Evolutionary conservation across 2,797 vertebrate species (phyloP).

Genomic region (Florisuga fusca): DNA sequence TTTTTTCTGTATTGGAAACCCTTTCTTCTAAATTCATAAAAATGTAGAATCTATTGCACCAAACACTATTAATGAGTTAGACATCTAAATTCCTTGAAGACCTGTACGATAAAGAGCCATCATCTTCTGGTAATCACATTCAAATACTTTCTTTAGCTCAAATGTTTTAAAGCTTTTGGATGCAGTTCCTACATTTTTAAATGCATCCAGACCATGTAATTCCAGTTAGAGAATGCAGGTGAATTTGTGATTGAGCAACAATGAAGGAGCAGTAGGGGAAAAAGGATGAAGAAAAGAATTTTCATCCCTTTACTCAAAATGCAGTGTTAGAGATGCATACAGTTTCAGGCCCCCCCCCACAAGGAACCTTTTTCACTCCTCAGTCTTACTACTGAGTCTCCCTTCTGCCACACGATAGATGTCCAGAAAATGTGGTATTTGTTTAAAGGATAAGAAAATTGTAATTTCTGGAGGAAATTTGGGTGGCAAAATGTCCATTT

Average conservation of each 20-base stretch:
- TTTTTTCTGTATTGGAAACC: conserved; percentile 66
- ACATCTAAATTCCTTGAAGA: conserved; percentile 66
- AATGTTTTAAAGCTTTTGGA: conserved; percentile 33
- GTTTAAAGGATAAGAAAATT: background rate
- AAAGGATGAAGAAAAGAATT: background rate
- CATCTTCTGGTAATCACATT: conserved; percentile 53
- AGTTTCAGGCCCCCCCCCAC: background rate
- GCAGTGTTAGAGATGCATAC: background rate
- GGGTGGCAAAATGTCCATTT: background rate
- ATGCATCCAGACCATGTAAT: background rate
- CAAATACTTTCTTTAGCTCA: conserved; percentile 35
- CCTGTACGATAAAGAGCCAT: conserved; percentile 71
- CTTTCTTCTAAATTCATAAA: conserved; percentile 74
- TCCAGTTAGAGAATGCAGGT: background rate
- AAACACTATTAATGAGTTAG: conserved; percentile 77
- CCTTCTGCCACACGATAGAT: background rate
- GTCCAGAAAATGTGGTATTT: background rate
- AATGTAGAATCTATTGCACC: conserved; percentile 67
- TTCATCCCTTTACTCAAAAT: background rate
- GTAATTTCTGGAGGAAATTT: background rate
- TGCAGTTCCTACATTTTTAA: background rate
- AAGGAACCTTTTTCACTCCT: background rate
- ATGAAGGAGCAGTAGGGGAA: background rate
- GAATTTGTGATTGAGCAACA: background rate
- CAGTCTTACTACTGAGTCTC: background rate